Base-by-base conservation (phyloP, 2,113 vertebrate genomes). In the Semnornis frantzii region DNA sequence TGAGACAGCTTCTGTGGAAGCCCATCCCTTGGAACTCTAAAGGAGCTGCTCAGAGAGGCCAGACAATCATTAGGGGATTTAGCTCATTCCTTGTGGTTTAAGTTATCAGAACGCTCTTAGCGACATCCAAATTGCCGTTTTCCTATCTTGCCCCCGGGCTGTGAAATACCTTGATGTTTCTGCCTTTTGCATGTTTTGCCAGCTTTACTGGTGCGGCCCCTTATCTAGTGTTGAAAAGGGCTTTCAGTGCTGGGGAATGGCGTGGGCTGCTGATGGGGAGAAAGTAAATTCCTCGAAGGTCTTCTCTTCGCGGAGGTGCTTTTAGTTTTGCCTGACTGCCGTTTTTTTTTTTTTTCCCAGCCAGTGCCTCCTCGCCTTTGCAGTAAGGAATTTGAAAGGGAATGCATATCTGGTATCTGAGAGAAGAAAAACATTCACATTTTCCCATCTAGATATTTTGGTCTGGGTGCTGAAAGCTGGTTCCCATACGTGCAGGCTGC, bases 341-440 rank as follows among this genome's bases (percentile, higher is more conserved):
- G 44, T 31, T 94, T 90, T 88, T 93, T 83, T 93, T 83, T 81
- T 90, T 88, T 93, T 83, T 93, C 81, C 77, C 82, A 85, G 80
- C 37, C 48, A 25, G 69, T 0, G 0, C 62, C 78, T 55, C 69
- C 33, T 96, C 0, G 20, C 80, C 88, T 81, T 83, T 83, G 72
- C 73, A 60, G 57, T 48, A 23, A 64, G 58, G 85, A 81, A 68
- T 77, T 83, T 48, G 85, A 78, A 88, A 88, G 73, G 31, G 85
- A 83, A 60, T 81, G 44, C 17, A 2, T 68, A 77, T 71, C 87
- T 65, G 44, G 14, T 82, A 72, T 89, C 10, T 59, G 85, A 94
- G 48, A 77, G 72, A 87, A 24, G 69, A 30, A 68, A 64, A 77
- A 25, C 69, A 52, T 44, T 77, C 3, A 0, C 3, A 0, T 74